These are phyloP conservation scores for Urocolius indicus DNA, from an alignment of 2,113 vertebrate genomes.

Conservation along the genomic window DNA sequence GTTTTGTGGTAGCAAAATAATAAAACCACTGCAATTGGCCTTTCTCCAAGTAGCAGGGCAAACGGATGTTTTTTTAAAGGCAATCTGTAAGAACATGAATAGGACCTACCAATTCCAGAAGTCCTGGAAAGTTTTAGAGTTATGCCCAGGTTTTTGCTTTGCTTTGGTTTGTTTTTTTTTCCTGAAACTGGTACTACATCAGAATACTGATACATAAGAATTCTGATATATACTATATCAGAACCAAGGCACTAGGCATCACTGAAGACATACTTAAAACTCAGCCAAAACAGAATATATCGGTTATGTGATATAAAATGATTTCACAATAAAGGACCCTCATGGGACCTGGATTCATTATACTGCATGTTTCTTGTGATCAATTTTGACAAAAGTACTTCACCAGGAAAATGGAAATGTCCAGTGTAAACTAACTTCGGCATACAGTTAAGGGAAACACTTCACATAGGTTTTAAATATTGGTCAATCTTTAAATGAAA, in stretches of 20 bases:
- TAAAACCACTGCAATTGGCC: not conserved
- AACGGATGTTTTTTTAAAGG: not conserved
- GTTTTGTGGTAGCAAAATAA: slow-evolving; percentile 27
- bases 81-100: not conserved
- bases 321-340: not conserved
- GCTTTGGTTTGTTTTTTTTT: not conserved
- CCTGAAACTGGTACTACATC: not conserved
- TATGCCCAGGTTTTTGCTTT: not conserved
- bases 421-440: not conserved
- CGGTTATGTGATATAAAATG: not conserved
- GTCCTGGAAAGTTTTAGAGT: not conserved
- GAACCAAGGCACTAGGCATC: not conserved
- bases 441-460: not conserved
- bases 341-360: not conserved
- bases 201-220: not conserved
- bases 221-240: not conserved
- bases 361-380: not conserved
- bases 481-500: not conserved
- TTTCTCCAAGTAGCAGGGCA: not conserved
- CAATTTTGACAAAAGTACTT: not conserved
- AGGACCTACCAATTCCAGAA: not conserved
- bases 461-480: not conserved
- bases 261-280: not conserved
- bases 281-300: not conserved
- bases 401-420: not conserved